phyloP scores from a whole-genome alignment of 2,797 vertebrate species.

The Sebastes nivosus region DNA sequence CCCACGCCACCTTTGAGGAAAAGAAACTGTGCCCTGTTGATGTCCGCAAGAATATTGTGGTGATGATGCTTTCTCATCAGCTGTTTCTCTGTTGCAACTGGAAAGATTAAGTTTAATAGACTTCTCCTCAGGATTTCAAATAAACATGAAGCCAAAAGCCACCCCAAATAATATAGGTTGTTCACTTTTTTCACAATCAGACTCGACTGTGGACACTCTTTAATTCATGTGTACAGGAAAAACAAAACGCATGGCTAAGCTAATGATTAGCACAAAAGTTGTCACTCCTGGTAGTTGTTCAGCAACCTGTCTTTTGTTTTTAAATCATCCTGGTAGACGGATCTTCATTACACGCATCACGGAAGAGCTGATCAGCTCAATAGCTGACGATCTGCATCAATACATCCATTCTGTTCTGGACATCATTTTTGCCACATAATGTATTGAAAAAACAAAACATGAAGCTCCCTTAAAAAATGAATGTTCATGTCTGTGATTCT shows the following conservation, averaged over 20 bases:
- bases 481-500: conserved; percentile 80
- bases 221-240: conserved; percentile 54
- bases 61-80: conserved; percentile 24
- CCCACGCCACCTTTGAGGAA: conserved; percentile 28
- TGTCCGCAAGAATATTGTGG: conserved; percentile 20
- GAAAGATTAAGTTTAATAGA: conserved; percentile 54
- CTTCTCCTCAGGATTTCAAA: conserved; percentile 77
- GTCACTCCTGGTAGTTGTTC: conserved; percentile 38
- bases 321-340: conserved; percentile 22
- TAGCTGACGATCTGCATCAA: conserved; percentile 39
- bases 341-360: conserved; percentile 12
- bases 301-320: conserved; percentile 23
- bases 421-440: conserved; percentile 60
- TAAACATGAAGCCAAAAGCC: conserved; percentile 75
- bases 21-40: conserved; percentile 36
- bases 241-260: conserved; percentile 63
- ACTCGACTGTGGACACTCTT: conserved; percentile 46
- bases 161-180: conserved; percentile 47
- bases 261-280: conserved; percentile 63
- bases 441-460: conserved; percentile 38
- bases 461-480: conserved; percentile 54
- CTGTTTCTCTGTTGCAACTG: conserved; percentile 58
- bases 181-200: conserved; percentile 59
- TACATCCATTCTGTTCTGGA: conserved; percentile 41
- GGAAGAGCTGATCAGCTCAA: conserved; percentile 10